Conservation (phyloP, 2,797 vertebrate genomes). For the Pelobates cultripes region DNA sequence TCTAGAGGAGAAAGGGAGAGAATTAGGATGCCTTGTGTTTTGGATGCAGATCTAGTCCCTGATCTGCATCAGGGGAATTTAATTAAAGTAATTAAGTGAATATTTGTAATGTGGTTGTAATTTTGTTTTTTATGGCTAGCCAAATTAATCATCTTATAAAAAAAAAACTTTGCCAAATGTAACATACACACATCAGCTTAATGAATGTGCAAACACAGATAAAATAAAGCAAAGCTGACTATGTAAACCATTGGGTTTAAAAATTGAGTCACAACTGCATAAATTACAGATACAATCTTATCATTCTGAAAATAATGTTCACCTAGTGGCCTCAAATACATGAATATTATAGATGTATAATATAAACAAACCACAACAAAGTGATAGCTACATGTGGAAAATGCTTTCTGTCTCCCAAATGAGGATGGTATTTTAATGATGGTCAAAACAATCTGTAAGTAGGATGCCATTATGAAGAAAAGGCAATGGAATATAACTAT, state of each 20-base stretch:
- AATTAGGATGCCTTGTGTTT: too few relatives aligned
- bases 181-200: too few relatives aligned
- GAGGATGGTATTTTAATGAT: conserved; percentile 13
- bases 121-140: too few relatives aligned
- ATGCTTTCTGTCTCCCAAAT: conserved; percentile 22
- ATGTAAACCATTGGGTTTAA: conserved; percentile 25
- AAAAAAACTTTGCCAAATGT: too few relatives aligned
- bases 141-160: too few relatives aligned
- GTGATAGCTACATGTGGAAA: conserved; percentile 45
- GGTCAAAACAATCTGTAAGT: conserved; percentile 26
- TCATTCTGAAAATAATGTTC: conserved; percentile 6
- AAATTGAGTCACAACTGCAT: conserved; percentile 21
- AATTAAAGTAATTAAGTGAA: too few relatives aligned
- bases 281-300: conserved; percentile 23
- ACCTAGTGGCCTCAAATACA: conserved; percentile 21
- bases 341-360: conserved; percentile 29
- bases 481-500: not conserved
- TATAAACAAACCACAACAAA: conserved; percentile 29
- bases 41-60: too few relatives aligned
- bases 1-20: too few relatives aligned
- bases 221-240: too few relatives aligned
- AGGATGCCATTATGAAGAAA: conserved; percentile 27
- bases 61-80: too few relatives aligned
- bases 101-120: too few relatives aligned
- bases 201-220: too few relatives aligned